These are phyloP conservation scores for Apteryx mantelli DNA, from an alignment of 2,113 vertebrate species.

Conservation along the genomic window DNA sequence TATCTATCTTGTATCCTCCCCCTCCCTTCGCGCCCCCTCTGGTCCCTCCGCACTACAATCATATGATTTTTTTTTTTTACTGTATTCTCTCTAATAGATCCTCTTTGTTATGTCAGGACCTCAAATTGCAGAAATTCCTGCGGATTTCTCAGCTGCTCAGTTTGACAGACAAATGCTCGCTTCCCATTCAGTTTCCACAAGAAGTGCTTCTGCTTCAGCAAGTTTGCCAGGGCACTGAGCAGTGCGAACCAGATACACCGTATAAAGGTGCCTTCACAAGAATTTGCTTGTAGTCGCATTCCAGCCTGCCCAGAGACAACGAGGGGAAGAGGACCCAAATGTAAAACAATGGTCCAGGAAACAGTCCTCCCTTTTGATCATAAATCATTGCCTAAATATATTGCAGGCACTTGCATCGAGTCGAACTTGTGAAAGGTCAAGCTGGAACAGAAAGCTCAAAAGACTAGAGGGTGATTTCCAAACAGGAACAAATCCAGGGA, in stretches of 20 bases:
- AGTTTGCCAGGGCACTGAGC: background rate
- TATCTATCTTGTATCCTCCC: constrained; percentile 56
- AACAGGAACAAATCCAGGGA: background rate
- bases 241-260: background rate
- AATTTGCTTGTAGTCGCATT: background rate
- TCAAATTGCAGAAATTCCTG: background rate
- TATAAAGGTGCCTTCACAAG: background rate
- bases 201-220: background rate
- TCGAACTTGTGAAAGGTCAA: constrained; percentile 26
- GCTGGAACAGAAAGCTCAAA: constrained; percentile 29
- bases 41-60: constrained; percentile 58
- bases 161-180: background rate
- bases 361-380: background rate
- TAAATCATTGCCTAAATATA: background rate
- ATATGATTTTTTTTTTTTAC: constrained; percentile 74
- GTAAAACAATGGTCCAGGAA: background rate
- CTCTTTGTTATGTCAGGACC: constrained; percentile 35
- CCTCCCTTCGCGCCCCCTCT: background rate
- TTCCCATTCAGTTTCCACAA: background rate
- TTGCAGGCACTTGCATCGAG: background rate
- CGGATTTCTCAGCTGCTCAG: constrained; percentile 20
- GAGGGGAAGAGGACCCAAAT: background rate
- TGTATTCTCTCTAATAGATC: constrained; percentile 83
- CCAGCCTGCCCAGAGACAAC: background rate
- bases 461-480: constrained; percentile 11